These are phyloP conservation scores for Plebejus argus DNA, from an alignment of 2,888 invertebrate species.

Conservation along the genomic window DNA sequence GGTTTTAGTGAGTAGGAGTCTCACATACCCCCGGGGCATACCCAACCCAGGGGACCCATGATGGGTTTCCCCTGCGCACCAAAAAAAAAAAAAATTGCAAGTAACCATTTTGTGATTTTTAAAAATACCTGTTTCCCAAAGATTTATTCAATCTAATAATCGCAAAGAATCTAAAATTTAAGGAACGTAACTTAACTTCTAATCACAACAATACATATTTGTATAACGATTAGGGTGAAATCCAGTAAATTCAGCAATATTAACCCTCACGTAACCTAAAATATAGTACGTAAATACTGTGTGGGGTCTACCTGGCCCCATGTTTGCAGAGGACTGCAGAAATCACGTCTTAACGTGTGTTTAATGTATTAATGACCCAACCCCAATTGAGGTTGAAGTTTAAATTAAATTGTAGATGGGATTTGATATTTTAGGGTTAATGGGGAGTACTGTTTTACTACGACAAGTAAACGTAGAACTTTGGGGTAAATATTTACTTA, in stretches of 20 bases:
- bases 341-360: slow-evolving; percentile 56
- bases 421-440: slow-evolving; percentile 30
- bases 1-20: no score
- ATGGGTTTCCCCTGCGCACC: no score
- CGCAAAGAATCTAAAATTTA: neutral
- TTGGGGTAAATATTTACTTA: neutral
- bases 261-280: slow-evolving; percentile 15
- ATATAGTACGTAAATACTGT: slow-evolving; percentile 19
- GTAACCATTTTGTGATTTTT: no score
- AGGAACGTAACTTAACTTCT: neutral
- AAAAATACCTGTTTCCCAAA: no score
- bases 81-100: no score
- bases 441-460: neutral
- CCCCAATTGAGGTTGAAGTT: slow-evolving; percentile 36
- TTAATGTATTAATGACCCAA: slow-evolving; percentile 68
- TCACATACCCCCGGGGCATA: no score
- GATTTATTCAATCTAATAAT: no score
- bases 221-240: neutral
- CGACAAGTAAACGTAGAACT: neutral
- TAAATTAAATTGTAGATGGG: slow-evolving; percentile 21
- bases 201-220: no score
- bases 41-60: no score
- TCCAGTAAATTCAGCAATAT: neutral
- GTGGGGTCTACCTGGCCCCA: slow-evolving; percentile 40
- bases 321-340: slow-evolving; percentile 59